These are phyloP conservation scores for Nasonovia ribisnigri DNA, from an alignment of 2,888 invertebrate genomes.

Conservation along the genomic window DNA sequence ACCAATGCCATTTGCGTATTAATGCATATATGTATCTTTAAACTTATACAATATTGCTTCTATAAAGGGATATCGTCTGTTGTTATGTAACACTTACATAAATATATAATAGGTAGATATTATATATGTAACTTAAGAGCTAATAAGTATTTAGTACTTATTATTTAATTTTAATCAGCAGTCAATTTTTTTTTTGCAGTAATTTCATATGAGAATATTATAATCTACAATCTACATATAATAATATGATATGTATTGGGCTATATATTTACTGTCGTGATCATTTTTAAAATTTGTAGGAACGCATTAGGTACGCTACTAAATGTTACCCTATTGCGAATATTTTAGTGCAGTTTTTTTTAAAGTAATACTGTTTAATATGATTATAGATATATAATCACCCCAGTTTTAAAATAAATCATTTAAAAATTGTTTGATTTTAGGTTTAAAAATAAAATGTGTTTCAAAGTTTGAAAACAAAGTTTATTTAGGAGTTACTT, in stretches of 20 bases:
- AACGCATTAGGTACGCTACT: no score
- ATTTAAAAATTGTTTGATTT: background rate
- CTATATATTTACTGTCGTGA: background rate
- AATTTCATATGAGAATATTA: background rate
- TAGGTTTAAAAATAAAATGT: no score
- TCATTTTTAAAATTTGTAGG: background rate
- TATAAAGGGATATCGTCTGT: background rate
- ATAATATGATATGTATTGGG: background rate
- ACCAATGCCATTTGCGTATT: background rate
- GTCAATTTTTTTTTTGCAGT: background rate
- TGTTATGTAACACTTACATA: background rate
- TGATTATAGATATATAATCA: background rate
- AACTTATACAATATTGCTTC: background rate
- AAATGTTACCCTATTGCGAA: background rate
- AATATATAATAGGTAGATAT: background rate
- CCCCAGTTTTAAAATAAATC: background rate
- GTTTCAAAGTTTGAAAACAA: no score
- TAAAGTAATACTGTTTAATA: background rate
- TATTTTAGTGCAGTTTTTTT: background rate
- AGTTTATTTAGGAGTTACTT: no score
- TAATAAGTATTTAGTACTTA: background rate
- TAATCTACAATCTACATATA: background rate
- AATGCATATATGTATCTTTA: background rate
- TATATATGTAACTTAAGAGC: background rate
- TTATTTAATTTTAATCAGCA: background rate